Base-by-base conservation (phyloP, 2,113 vertebrate species). In the Chaetura pelagica region DNA sequence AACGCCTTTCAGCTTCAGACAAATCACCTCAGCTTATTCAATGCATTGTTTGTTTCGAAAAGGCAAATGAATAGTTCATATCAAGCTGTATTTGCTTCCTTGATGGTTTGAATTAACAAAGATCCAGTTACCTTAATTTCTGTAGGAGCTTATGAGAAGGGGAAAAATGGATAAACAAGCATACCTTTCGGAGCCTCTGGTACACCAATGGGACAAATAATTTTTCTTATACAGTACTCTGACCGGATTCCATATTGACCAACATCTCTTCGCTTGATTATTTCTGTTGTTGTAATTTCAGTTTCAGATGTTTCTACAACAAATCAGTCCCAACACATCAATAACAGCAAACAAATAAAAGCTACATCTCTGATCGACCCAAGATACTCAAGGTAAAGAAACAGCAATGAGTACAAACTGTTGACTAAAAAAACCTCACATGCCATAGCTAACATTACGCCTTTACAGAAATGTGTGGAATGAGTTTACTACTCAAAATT, bases 241-340 rank as follows among this genome's bases (percentile, higher is more conserved):
- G 99, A 99, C 40, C 99, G 99, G 96, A 99, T 99, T 76, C 99
- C 99, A 5, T 99, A 99, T 0, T 99, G 99, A 64, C 99, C 99
- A 85, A 99, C 99, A 75, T 99, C 99, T 80, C 99, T 98, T 23
- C 99, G 97, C 92, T 99, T 99, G 97, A 99, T 99, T 96, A 99
- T 99, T 98, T 99, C 99, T 10, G 99, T 99, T 74, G 99, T 99
- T 84, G 99, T 99, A 97, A 99, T 99, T 97, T 99, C 99, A 20
- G 99, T 99, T 72, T 99, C 99, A 14, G 99, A 98, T 24, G 99
- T 99, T 98, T 99, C 99, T 99, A 97, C 95, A 95, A 98, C 42
- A 87, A 93, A 93, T 88, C 32, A 96, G 94, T 95, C 93, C 88
- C 71, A 82, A 52, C 11, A 42, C 20, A 29, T 91, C 71, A 90